Percentiles rank a stretch among this genome's conserved stretches.
These are phyloP conservation scores for Mythimna loreyi DNA, from an alignment of 2,888 invertebrate species.

Conservation along the genomic window DNA sequence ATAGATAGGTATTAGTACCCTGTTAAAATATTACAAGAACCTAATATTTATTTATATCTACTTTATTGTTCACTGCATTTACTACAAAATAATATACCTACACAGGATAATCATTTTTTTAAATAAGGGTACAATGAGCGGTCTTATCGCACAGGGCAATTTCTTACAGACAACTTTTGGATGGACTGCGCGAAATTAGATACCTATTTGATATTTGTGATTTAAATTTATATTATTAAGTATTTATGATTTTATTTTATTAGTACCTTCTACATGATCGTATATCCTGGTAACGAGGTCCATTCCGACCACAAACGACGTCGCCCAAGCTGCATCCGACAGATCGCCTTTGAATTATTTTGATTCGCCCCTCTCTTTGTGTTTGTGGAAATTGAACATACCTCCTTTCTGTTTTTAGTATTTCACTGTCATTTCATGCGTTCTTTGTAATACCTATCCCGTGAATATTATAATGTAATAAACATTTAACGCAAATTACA, in stretches of 20 bases:
- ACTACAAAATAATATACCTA: too few relatives aligned
- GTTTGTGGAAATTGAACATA: conserved; percentile 63
- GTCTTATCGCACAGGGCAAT: too few relatives aligned
- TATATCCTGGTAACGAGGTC: conserved; percentile 45
- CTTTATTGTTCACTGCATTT: too few relatives aligned
- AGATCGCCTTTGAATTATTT: conserved; percentile 68
- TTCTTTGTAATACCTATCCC: conserved; percentile 45
- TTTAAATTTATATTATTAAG: background rate
- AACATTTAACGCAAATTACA: background rate
- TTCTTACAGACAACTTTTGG: too few relatives aligned
- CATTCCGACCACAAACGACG: conserved; percentile 59
- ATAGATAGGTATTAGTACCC: too few relatives aligned
- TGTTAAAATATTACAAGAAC: too few relatives aligned
- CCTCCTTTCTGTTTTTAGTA: conserved; percentile 63
- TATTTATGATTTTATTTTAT: background rate
- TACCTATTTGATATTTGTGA: too few relatives aligned
- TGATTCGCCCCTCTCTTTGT: conserved; percentile 66
- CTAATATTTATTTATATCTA: too few relatives aligned
- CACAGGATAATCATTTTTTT: too few relatives aligned
- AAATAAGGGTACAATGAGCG: too few relatives aligned
- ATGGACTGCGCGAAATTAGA: too few relatives aligned
- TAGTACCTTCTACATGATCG: background rate
- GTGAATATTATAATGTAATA: conserved; percentile 11
- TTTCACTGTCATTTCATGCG: conserved; percentile 62
- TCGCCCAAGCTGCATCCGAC: conserved; percentile 66